Base-by-base conservation (phyloP, 1,140 invertebrate species). In the Triops cancriformis region DNA sequence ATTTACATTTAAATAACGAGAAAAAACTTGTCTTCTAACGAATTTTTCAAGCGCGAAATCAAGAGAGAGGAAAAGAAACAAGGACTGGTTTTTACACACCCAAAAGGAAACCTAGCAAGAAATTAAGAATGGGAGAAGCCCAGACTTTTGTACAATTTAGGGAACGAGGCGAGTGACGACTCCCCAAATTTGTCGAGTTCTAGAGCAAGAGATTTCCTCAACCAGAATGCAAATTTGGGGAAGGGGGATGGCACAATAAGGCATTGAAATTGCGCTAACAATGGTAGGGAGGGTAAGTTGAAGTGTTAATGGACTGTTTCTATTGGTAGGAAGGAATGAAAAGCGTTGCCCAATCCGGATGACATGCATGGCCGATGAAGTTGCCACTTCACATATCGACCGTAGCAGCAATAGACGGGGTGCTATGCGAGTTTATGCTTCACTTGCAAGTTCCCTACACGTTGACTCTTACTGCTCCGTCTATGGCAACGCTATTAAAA, bases 181-280 rank as follows among this genome's bases (percentile, higher is more conserved):
- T n/a, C 51, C 51, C 3, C 14, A 64, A 37, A 37, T 37, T 37
- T 64, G 10, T 64, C 51, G 51, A 23, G n/a, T 64, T 64, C 14
- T 64, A 23, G 51, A 64, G 51, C 51, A 23, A 64, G 51, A 64
- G 51, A 64, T 64, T 64, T 64, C 18, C 51, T 64, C 51, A 23
- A 37, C 51, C 23, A 64, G 51, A 64, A 64, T 64, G 51, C 51
- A 64, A 64, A 64, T 64, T 64, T 64, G 18, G 51, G 51, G 18
- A 64, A 64, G 51, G 51, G 31, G 51, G 51, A 64, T 64, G 51
- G 9, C 51, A 64, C 51, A 64, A 64, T 64, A 64, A 64, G 51
- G 51, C 51, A 64, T 64, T 64, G 51, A 64, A 64, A 64, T 64
- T 64, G 51, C 51, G 51, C 51, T 64, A 64, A 64, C 51, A 64